Conservation (phyloP, 2,888 invertebrate species). For the Anticlea derivata region DNA sequence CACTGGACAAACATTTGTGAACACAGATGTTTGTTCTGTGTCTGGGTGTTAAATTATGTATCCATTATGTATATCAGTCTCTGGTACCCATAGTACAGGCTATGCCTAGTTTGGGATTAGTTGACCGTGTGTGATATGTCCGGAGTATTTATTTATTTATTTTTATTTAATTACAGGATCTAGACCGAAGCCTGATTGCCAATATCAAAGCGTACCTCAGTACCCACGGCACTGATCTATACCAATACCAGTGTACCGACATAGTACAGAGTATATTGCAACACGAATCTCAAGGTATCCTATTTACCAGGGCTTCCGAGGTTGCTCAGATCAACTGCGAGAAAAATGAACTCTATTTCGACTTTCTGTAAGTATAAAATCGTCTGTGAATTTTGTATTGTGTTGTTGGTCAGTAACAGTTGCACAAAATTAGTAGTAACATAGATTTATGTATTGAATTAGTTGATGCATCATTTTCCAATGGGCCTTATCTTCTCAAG, state of each 20-base stretch:
- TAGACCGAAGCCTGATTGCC: slow-evolving; percentile 70
- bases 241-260: slow-evolving; percentile 85
- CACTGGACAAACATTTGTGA: too few relatives aligned
- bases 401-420: background rate
- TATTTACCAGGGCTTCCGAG: slow-evolving; percentile 82
- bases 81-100: too few relatives aligned
- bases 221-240: slow-evolving; percentile 85
- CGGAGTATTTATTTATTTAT: too few relatives aligned
- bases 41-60: too few relatives aligned
- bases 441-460: background rate
- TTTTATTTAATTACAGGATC: slow-evolving; percentile 73
- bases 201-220: slow-evolving; percentile 85
- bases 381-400: background rate
- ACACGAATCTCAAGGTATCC: slow-evolving; percentile 82
- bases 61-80: too few relatives aligned
- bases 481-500: too few relatives aligned
- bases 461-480: too few relatives aligned
- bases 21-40: too few relatives aligned
- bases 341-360: slow-evolving; percentile 84
- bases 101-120: too few relatives aligned
- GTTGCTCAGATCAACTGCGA: slow-evolving; percentile 74
- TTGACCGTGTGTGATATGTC: too few relatives aligned
- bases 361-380: slow-evolving; percentile 69
- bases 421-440: background rate
- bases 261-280: slow-evolving; percentile 88